These are phyloP conservation scores for Hydropsyche betteni DNA, from an alignment of 2,888 invertebrate species.

Conservation along the genomic window DNA sequence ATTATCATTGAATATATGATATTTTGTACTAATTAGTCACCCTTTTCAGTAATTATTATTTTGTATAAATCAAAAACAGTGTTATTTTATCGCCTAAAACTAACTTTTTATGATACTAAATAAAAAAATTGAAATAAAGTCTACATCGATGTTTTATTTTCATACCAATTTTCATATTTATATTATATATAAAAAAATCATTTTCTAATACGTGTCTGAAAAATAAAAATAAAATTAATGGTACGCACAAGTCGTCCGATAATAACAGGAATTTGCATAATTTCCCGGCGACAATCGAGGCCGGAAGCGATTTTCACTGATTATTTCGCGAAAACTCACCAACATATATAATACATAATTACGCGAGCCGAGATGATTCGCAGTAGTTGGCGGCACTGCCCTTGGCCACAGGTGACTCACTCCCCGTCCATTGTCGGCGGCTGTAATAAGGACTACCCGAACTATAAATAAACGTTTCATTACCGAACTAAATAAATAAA, in stretches of 20 bases:
- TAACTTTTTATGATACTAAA: slow-evolving; percentile 50
- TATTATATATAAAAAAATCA: no score
- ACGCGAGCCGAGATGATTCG: no score
- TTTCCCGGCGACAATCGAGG: no score
- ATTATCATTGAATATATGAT: slow-evolving; percentile 28
- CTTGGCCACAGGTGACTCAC: slow-evolving; percentile 7
- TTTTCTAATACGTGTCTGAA: not conserved
- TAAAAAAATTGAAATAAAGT: slow-evolving; percentile 40
- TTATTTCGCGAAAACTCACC: no score
- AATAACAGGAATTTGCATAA: no score
- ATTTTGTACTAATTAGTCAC: slow-evolving; percentile 42
- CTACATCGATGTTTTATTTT: slow-evolving; percentile 23
- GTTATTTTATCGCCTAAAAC: slow-evolving; percentile 45
- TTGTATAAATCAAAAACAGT: slow-evolving; percentile 29
- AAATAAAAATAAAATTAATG: not conserved
- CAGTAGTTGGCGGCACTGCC: not conserved
- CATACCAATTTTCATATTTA: not conserved
- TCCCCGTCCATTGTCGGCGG: slow-evolving; percentile 3
- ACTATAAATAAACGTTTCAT: no score
- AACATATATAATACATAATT: no score
- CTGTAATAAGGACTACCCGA: slow-evolving; percentile 2
- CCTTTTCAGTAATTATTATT: slow-evolving; percentile 3
- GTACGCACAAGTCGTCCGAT: not conserved
- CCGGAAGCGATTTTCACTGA: no score
- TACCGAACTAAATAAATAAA: no score